Base-by-base conservation (phyloP, 2,888 invertebrate genomes). In the Xanthorhoe spadicearia region DNA sequence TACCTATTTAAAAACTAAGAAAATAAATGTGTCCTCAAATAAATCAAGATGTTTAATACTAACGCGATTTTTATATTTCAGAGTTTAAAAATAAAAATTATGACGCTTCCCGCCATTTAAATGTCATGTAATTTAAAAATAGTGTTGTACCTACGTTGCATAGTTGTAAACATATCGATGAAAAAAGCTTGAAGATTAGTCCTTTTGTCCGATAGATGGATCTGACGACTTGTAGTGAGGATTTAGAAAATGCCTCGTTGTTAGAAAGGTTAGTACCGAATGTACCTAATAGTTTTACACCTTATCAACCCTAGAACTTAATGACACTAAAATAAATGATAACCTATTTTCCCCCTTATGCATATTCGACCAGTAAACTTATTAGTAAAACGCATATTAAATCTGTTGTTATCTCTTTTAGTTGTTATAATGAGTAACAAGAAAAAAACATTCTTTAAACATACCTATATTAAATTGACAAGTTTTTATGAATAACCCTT, bases 71-170 rank as follows among this genome's bases (percentile, higher is more conserved):
- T 43, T 43, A 43, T 13, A 59, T 68, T 68, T 18, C 68, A 64
- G 64, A 61, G 64, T 52, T 57, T 52, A 54, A 56, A 70, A 72
- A 64, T 59, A 63, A 59, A 72, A 72, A 70, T 62, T 53, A 64
- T 69, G 64, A 73, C 71, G 54, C 68, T 65, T 82, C 80, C 80
- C 80, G 80, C 80, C 80, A 77, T 77, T 78, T 73, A 56, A 56
- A 67, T 75, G 74, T 66, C 72, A 74, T 64, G 50, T 64, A 64
- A 66, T 66, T 59, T 61, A 66, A 58, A 59, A 61, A 60, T 69
- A 69, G 66, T 61, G 69, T 69, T 69, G 69, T 69, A 64, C 64
- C 68, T 68, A 62, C 63, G 64, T 69, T 66, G 66, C 60, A 60
- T 61, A 66, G 51, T 61, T 64, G 54, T 66, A 64, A 66, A 66